Evolutionary conservation across 2,888 invertebrate species (phyloP), one percentile per base, ranked within the genome.

Genomic region (Orthosia gothica): DNA sequence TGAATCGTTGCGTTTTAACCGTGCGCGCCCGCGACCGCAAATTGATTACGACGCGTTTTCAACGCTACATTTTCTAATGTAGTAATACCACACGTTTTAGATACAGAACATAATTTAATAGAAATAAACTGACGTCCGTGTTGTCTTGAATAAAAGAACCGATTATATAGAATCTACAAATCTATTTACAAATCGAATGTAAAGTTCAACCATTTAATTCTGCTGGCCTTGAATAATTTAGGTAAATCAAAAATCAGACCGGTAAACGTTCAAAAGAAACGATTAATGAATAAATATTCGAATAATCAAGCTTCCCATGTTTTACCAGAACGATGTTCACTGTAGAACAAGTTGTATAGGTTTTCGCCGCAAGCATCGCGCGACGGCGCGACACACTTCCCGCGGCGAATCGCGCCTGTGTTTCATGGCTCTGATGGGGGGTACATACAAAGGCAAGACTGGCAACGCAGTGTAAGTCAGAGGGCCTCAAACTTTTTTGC

Each of bases 401-500:
- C 49, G 57, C 57, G 59, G 18, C 40, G 15, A 57, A 63, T 81
- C 73, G 50, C 68, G n/a, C 45, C 12, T 62, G 59, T 77, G 68
- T 54, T 55, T 68, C 52, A 63, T 67, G 50, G 66, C 61, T 52
- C 63, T 79, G 70, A 83, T 73, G 18, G 47, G 20, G 9, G 62
- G 23, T 64, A 63, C 55, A 74, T 40, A 79, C 64, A 73, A 76
- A 81, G 70, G 73, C 70, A 64, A 70, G 59, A 69, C 73, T 65
- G 57, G 18, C 72, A 82, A 75, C 74, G 73, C 74, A 58, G 78
- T 71, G 72, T 71, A 77, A 79, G 79, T 88, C 58, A 58, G n/a
- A n/a, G 32, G n/a, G n/a, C 5, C n/a, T n/a, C 58, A 58, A 58
- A 58, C 58, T 13, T 40, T n/a, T 59, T n/a, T 11, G n/a, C 7